These are phyloP conservation scores for Nomada goodeniana DNA, from an alignment of 2,888 invertebrate species.

Conservation along the genomic window DNA sequence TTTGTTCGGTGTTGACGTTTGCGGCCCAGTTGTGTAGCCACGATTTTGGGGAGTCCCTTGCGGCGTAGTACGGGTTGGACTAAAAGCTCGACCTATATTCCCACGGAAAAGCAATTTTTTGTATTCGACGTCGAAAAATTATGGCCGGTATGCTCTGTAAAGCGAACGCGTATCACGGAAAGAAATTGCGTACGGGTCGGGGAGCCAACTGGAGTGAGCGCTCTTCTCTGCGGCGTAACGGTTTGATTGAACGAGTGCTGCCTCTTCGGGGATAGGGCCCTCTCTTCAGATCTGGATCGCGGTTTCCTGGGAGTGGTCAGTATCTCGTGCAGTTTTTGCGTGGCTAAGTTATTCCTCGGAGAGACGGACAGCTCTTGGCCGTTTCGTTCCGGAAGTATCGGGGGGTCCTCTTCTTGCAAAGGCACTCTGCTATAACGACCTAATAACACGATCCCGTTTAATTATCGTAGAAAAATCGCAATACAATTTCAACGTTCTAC, in stretches of 20 bases:
- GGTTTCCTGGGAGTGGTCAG: constrained; percentile 90
- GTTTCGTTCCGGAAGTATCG: constrained; percentile 80
- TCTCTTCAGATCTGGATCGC: constrained; percentile 81
- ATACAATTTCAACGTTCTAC: not conserved
- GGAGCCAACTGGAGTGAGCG: constrained; percentile 81
- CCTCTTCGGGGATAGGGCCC: constrained; percentile 79
- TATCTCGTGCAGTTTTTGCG: constrained; percentile 91
- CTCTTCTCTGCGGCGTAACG: constrained; percentile 85
- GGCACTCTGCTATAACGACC: constrained; percentile 81
- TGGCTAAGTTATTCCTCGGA: constrained; percentile 88
- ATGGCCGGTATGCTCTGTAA: not conserved
- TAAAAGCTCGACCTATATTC: constrained; percentile 66
- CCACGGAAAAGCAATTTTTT: not conserved
- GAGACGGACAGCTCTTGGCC: constrained; percentile 69
- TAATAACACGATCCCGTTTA: constrained; percentile 52
- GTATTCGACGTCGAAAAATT: too few species aligned
- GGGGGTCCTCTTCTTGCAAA: constrained; percentile 80
- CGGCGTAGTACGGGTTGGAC: constrained; percentile 67
- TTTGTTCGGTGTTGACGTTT: constrained; percentile 82
- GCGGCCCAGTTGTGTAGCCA: constrained; percentile 75
- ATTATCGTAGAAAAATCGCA: not conserved
- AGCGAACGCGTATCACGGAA: not conserved
- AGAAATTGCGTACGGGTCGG: constrained; percentile 74
- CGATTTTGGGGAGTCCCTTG: constrained; percentile 74
- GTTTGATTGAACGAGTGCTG: constrained; percentile 72